phyloP scores from a whole-genome alignment of 2,797 vertebrate species.

The Acrossocheilus wenchowensis region DNA sequence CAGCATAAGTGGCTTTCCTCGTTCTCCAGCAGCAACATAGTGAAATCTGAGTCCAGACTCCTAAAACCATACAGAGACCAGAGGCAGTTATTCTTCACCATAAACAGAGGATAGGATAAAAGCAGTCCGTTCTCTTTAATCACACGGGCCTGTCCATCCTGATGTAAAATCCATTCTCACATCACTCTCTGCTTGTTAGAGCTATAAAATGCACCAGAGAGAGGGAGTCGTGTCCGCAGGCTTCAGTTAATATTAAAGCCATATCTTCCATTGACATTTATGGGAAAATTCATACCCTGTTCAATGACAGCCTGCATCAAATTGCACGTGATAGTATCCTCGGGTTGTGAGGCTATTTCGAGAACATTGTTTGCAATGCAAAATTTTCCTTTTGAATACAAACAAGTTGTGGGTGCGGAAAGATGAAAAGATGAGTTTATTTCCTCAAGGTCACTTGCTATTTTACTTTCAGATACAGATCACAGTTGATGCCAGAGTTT shows the following conservation, averaged over 20 bases:
- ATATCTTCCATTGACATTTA: slow-evolving; percentile 50
- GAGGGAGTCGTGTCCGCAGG: neutral
- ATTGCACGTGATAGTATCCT: slow-evolving; percentile 2
- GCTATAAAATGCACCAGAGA: slow-evolving; percentile 45
- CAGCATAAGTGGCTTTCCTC: slow-evolving; percentile 97
- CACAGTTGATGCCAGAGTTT: neutral
- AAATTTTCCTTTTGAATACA: neutral
- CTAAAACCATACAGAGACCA: slow-evolving; percentile 70
- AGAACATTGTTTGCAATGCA: neutral
- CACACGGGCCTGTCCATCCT: slow-evolving; percentile 16
- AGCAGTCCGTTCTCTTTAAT: neutral
- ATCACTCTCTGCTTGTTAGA: slow-evolving; percentile 39
- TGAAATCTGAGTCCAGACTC: slow-evolving; percentile 97
- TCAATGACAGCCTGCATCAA: slow-evolving; percentile 30
- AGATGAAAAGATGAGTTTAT: neutral
- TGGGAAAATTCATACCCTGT: slow-evolving; percentile 19
- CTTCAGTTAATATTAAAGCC: slow-evolving; percentile 36
- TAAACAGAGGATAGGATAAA: slow-evolving; percentile 18
- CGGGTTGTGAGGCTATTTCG: neutral
- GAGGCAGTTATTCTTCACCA: slow-evolving; percentile 19
- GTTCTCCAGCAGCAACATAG: slow-evolving; percentile 95
- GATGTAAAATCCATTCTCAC: slow-evolving; percentile 34
- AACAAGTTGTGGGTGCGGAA: neutral
- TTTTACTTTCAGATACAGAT: neutral
- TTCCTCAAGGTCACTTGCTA: neutral